Conservation (phyloP, 2,113 vertebrate genomes). For the Chloebia gouldiae region DNA sequence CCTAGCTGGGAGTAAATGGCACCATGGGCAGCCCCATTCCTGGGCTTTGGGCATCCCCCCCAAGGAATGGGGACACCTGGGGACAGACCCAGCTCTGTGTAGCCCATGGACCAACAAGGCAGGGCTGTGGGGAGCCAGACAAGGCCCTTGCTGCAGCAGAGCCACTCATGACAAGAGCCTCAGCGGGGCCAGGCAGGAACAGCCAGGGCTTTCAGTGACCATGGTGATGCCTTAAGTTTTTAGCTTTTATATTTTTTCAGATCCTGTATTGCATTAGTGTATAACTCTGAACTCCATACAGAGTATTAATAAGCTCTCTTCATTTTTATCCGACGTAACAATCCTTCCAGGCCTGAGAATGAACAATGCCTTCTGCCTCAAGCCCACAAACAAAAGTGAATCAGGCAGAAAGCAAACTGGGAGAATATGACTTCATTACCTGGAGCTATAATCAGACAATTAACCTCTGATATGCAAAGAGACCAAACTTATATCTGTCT, state of each 20-base stretch:
- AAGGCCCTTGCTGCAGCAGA: background rate
- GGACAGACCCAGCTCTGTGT: background rate
- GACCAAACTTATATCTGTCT: background rate
- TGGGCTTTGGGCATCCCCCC: rapidly evolving
- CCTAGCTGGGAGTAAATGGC: background rate
- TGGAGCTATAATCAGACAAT: background rate
- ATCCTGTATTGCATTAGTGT: background rate
- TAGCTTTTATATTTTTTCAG: background rate
- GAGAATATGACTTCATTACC: too few species aligned
- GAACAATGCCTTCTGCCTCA: background rate
- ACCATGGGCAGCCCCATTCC: too few species aligned
- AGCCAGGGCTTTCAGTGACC: background rate
- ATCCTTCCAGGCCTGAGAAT: background rate
- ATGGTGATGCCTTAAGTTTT: background rate
- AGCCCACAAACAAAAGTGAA: too few species aligned
- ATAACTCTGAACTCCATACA: background rate
- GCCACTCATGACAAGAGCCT: background rate
- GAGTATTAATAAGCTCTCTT: background rate
- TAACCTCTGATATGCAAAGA: background rate
- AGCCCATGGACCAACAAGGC: background rate
- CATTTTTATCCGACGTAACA: background rate
- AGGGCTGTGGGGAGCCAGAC: background rate
- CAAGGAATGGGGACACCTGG: too few species aligned
- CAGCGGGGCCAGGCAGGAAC: rapidly evolving
- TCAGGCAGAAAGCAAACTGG: rapidly evolving